These are phyloP conservation scores for Tetragonisca angustula DNA, from an alignment of 2,888 invertebrate species.

Conservation along the genomic window DNA sequence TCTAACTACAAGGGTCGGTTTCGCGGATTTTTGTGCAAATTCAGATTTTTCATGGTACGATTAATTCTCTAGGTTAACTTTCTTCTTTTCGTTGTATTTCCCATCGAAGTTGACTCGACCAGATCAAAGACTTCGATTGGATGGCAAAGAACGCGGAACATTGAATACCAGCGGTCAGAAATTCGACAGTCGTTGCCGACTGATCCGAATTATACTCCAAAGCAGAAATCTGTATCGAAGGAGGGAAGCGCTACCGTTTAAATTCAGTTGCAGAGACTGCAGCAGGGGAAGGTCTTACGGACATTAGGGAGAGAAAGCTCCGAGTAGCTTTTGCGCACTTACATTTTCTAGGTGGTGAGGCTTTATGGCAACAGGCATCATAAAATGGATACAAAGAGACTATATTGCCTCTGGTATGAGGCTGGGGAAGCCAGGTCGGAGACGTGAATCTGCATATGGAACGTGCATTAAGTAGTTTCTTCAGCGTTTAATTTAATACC, in stretches of 20 bases:
- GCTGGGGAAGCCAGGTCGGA: conserved; percentile 68
- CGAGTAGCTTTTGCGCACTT: conserved; percentile 56
- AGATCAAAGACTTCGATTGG: conserved; percentile 59
- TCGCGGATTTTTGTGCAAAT: neutral
- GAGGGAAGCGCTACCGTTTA: conserved; percentile 41
- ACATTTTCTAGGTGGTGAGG: conserved; percentile 56
- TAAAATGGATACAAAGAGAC: conserved; percentile 82
- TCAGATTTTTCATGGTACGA: too few relatives aligned
- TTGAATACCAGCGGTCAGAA: neutral
- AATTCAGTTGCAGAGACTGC: conserved; percentile 35
- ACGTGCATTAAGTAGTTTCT: conserved; percentile 82
- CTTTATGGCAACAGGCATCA: conserved; percentile 73
- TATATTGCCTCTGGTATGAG: conserved; percentile 75
- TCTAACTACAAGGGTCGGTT: neutral
- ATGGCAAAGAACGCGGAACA: neutral
- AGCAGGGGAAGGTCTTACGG: neutral
- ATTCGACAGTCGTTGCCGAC: conserved; percentile 30
- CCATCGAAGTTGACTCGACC: conserved; percentile 61
- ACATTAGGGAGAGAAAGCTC: conserved; percentile 37
- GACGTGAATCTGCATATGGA: conserved; percentile 83
- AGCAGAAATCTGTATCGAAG: neutral
- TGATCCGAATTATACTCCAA: conserved; percentile 14
- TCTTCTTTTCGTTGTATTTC: neutral
- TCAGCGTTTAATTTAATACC: conserved; percentile 82
- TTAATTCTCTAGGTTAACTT: too few relatives aligned